These are phyloP conservation scores for Rutilus rutilus DNA, from an alignment of 2,113 vertebrate genomes.

Conservation along the genomic window DNA sequence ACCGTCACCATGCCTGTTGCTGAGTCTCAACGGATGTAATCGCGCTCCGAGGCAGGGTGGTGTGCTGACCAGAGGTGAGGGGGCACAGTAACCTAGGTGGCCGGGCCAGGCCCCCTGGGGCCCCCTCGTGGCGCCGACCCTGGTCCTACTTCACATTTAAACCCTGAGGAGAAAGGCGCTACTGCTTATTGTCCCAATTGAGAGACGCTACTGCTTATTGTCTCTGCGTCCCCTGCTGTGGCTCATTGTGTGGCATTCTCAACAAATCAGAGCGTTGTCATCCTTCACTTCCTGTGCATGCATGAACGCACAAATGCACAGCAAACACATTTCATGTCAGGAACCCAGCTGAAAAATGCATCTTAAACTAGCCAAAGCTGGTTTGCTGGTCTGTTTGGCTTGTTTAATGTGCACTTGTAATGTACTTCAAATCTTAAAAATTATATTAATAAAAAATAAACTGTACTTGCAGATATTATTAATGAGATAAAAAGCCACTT, in stretches of 20 bases:
- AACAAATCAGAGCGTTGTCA: slow-evolving; percentile 21
- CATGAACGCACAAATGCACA: neutral
- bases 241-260: slow-evolving; percentile 10
- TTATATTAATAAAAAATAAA: neutral
- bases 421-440: neutral
- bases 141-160: slow-evolving; percentile 17
- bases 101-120: no score
- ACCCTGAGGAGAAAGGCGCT: slow-evolving; percentile 4
- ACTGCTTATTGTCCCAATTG: slow-evolving; percentile 24
- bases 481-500: neutral
- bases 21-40: no score
- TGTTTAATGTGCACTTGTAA: neutral
- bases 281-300: neutral
- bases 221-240: slow-evolving; percentile 11
- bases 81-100: no score
- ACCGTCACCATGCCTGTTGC: no score
- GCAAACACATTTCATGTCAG: neutral
- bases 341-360: slow-evolving; percentile 3
- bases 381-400: neutral
- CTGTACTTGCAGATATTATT: neutral
- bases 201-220: slow-evolving; percentile 15
- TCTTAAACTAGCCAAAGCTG: neutral
- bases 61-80: no score
- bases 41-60: no score
- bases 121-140: no score